Evolutionary conservation across 2,113 vertebrate genomes (phyloP), one percentile per base, ranked within the genome.

Genomic region (Brienomyrus brachyistius): DNA sequence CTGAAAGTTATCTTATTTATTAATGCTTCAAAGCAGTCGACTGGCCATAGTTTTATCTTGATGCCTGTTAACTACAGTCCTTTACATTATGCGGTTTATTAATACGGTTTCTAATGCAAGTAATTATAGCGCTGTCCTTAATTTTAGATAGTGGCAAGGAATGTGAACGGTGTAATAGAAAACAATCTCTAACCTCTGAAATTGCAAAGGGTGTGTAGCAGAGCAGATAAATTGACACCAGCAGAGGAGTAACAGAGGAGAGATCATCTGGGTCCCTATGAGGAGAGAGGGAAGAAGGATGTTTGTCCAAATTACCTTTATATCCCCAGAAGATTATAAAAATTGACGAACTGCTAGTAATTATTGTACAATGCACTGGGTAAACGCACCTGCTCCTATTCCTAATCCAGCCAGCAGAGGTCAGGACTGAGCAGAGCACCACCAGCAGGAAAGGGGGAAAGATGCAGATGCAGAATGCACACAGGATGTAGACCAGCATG

Each of bases 401-500:
- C 89, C 86, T 90, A n/a, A 90, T 56, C 66, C 85, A 89, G 62
- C 86, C 87, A 8, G 27, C 35, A 87, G 91, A 91, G 3, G 70
- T 92, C 88, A 94, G 85, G 9, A 94, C 4, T 43, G 85, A 94
- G 92, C 94, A 94, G 91, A 82, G 1, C n/a, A 95, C 0, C 88
- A 95, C 95, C 86, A 95, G 59, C 62, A 95, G 89, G 56, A 95
- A 90, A 4, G 93, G 95, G 31, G 94, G 45, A 88, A 95, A 93
- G 90, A 95, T 91, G 52, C 93, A 94, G 91, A 95, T 11, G 54
- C 90, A 92, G 89, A 95, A 95, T 15, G 93, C 89, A 86, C 94
- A 95, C 52, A 95, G 92, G 70, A 96, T 95, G 93, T 95, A 96
- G 88, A 94, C 90, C 91, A 95, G 59, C 96, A 96, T 95, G 93